Base-by-base conservation (phyloP, 2,888 invertebrate genomes). In the Spodoptera picta region DNA sequence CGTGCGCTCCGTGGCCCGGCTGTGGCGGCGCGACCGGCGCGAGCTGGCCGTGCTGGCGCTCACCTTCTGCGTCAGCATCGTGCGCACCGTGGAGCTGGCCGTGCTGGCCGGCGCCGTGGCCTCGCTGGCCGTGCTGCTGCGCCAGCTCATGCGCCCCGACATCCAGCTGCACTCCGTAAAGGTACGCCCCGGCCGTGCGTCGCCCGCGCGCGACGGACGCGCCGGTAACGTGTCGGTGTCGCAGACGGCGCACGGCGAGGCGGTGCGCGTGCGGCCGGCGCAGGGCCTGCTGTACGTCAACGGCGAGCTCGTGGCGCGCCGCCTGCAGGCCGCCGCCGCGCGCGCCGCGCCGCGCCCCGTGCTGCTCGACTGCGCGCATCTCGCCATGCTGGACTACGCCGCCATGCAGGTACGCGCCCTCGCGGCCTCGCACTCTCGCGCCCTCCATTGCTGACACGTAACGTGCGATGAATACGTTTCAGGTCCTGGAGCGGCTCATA, bases 1-100 rank as follows among this genome's bases (percentile, higher is more conserved):
- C 80, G 75, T 95, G 57, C 79, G 87, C 54, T 95, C 94, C 3
- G 79, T 95, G 49, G 68, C 65, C 43, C 86, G 91, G 11, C 91
- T 96, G 77, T 96, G 96, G 96, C 90, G 87, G 19, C 88, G 89
- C 72, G 95, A 91, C 85, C 95, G 95, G 83, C 87, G 92, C 66
- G 97, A 98, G 88, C 95, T 97, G 60, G 80, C 95, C 50, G 95
- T 97, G 60, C 96, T 97, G 83, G 78, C 95, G 58, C 90, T 96
- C 12, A 98, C 98, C 53, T 97, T 90, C 77, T 57, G 50, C 1
- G 93, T 96, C 47, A 97, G 97, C 70, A 88, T 98, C 57, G 84
- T 95, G 57, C 92, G 96, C 66, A 97, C 97, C 27, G 97, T 98
- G 50, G 98, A 98, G 95, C 95, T 96, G 82, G 98, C 98, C 53